Base-by-base conservation (phyloP, 37 sponge, comb jelly and placozoan species). In the Crambe crambe region DNA sequence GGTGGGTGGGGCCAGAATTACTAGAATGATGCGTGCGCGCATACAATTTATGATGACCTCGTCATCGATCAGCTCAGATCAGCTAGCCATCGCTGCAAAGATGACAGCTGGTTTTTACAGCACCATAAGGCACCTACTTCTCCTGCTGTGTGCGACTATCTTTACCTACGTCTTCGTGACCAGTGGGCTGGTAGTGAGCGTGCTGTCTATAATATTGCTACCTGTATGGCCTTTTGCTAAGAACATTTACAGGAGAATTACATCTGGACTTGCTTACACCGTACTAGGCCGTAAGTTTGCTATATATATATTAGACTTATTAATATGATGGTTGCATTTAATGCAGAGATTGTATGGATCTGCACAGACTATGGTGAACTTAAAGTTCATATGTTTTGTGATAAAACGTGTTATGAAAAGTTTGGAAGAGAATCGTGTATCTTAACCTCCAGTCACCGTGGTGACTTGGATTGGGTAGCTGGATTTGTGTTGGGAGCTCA, bases 391-490 rank as follows among this genome's bases (percentile, higher is more conserved):
- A 40, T 87, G 35, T 87, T 70, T 76, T 81, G 87, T 1, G 77
- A 75, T 9, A 60, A 80, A 3, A 59, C 57, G 10, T 43, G 22
- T 0, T 87, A 76, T 42, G 58, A 87, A 12, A 58, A 60, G 2
- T 22, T 87, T 44, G 82, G 76, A 63, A 85, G 57, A 51, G 94
- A 96, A 71, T 89, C 72, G 36, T 30, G 61, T 37, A 76, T 97
- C 54, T 65, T 83, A 32, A 71, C 87, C 17, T 70, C 81, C 60
- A 97, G 96, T 73, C 98, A 97, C 83, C 88, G 86, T 44, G 95
- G 98, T 0, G 98, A 97, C 74, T 65, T 94, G 56, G 98, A 97
- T 79, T 97, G 98, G 98, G 68, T 95, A 74, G 70, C 92, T 1
- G 98, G 95, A 21, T 86, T 70, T 44, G 64, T 78, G 27, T 26